Evolutionary conservation across 2,113 vertebrate species (phyloP), one percentile per base, ranked within the genome.

Genomic region (Cygnus atratus): DNA sequence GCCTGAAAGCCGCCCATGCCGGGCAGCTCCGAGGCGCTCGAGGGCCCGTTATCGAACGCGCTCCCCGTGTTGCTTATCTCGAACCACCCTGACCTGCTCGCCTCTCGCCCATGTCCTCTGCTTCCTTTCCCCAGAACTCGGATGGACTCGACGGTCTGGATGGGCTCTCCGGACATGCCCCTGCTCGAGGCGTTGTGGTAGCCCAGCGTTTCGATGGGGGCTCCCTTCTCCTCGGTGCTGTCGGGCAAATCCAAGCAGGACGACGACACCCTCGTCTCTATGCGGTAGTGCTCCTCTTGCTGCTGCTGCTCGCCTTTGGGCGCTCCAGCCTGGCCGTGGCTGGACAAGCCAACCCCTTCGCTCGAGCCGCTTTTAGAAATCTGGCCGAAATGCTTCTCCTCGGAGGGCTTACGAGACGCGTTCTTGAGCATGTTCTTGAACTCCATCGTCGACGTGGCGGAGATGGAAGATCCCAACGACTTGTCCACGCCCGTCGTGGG

Each of bases 141-240:
- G 79, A 99, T 98, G 95, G 99, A 99, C 90, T 99, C 99, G 81
- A 99, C 99, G 0, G 99, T 99, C 98, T 99, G 99, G 94, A 99
- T 99, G 2, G 99, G 99, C 78, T 99, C 99, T 33, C 99, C 99
- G 0, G 98, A 95, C 90, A 98, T 98, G 10, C 98, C 98, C 28
- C 98, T 93, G 87, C 98, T 98, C 5, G 98, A 88, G 7, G 98
- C 96, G 3, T 97, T 98, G 86, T 97, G 98, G 94, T 99, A 99
- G 2, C 98, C 98, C 92, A 99, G 89, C 4, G 99, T 99, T 74
- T 99, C 98, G 50, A 99, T 99, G 37, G 99, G 98, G 5, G 99
- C 98, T 12, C 99, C 99, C 37, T 99, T 99, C 33, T 98, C 98
- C 89, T 98, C 98, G 0, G 98, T 97, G 97, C 98, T 98, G 48